Evolutionary conservation across 1,140 invertebrate species (phyloP), one percentile per base, ranked within the genome.

Genomic region (Aphidius ervi): DNA sequence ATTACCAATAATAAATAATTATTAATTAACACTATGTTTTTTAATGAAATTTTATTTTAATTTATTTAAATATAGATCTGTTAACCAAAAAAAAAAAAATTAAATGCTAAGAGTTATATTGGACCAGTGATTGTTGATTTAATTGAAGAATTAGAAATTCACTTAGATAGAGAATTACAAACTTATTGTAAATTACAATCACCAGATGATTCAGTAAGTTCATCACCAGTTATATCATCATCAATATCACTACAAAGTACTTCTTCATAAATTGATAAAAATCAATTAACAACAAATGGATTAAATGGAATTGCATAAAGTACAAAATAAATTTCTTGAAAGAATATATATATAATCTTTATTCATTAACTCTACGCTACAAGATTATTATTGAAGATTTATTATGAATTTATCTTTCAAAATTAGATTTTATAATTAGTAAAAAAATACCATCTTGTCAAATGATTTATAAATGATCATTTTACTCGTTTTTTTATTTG

Each of bases 61-160:
- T 62, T 60, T 57, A 47, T 45, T 46, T 55, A 52, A 40, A 48
- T 9, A 39, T 23, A 72, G 68, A 64, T 50, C 10, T 64, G 63
- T 56, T 56, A 65, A 55, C 42, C 67, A n/a, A n/a, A n/a, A 37
- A 70, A 40, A 41, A 71, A 65, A 63, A 69, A 68, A 58, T 64
- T 58, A 6, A 58, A 63, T 56, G 58, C 65, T 6, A 72, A 74
- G 20, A 74, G 63, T 45, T 80, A 81, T 20, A 77, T 80, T 7
- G 82, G 82, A 6, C 82, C 83, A 3, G 77, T 82, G 3, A 82
- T 84, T 50, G 78, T 82, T 3, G 82, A 84, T 62, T 64, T 84
- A 1, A 83, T 84, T 60, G 82, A 84, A 54, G 81, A 84, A 62
- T 56, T 84, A 16, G 77, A 80, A 56, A 69, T 78, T 10, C 74